phyloP scores from a whole-genome alignment of 2,888 invertebrate species.

The Alcis repandata region DNA sequence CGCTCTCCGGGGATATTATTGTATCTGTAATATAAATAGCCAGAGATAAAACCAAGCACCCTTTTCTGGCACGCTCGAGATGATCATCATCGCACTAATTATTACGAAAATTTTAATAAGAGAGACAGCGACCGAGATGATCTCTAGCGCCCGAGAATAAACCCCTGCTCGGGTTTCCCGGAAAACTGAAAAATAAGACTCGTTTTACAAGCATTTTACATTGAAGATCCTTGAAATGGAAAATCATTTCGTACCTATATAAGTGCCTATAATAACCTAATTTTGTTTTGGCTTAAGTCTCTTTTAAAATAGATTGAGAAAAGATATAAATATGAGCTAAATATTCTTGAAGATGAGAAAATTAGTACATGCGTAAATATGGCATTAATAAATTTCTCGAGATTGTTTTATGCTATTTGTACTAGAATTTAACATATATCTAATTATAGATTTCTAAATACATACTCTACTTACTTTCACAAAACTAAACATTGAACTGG shows the following conservation, averaged over 20 bases:
- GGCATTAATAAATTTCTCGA: no score
- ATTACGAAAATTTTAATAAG: no score
- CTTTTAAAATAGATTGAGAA: background rate
- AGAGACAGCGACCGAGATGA: no score
- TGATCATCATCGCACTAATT: no score
- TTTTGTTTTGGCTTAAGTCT: constrained; percentile 3
- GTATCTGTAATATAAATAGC: constrained; percentile 3
- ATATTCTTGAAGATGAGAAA: background rate
- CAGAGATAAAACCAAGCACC: background rate
- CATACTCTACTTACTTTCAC: no score
- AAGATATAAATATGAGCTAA: background rate
- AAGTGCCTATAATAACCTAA: background rate
- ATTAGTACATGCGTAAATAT: no score
- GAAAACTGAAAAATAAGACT: background rate
- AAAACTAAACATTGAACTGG: no score
- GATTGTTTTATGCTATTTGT: no score
- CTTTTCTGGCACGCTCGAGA: no score
- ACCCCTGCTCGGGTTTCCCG: background rate
- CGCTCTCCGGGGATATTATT: constrained; percentile 3
- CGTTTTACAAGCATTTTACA: constrained; percentile 1
- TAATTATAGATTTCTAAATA: no score
- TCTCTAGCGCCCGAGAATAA: no score
- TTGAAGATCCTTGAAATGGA: background rate
- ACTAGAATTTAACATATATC: no score
- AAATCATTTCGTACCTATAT: background rate